Evolutionary conservation across 2,888 invertebrate species (phyloP), one percentile per base, ranked within the genome.

Genomic region (Eristalinus sepulchralis): DNA sequence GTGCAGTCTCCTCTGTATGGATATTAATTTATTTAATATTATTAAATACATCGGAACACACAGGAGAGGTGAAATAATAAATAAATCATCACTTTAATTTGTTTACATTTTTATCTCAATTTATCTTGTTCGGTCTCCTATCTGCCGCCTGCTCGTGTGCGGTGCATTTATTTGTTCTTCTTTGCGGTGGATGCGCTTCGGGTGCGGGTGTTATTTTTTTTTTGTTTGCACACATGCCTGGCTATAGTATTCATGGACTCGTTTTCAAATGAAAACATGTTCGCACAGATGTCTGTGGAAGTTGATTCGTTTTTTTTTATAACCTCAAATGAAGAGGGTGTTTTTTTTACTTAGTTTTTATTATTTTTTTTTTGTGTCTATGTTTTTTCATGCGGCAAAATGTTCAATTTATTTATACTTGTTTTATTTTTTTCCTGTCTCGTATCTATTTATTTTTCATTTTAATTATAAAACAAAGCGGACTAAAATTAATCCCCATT

Each of bases 41-140:
- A 66, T 75, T 76, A 84, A 84, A 84, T 79, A 57, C 71, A 80
- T 60, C 79, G 64, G 64, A 67, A 81, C 59, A 72, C 62, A 77
- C 57, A 81, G 73, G 73, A 72, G 81, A 73, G 85, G 68, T 64
- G 72, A 85, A 70, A 81, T 77, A 81, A 85, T 82, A 81, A 85
- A 85, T 85, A 85, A 85, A 85, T 82, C 77, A 82, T 73, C 72
- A 77, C 53, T 81, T 77, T 81, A 77, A 82, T 82, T 77, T 85
- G 81, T 73, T 62, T 64, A 72, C 72, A 81, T 66, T 55, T 67
- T 62, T 62, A 33, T 55, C 59, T 53, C 39, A 24, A 57, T 70
- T 73, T 27, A 10, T 63, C 47, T 47, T 47, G 47, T 20, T 66
- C 27, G 47, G 33, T 66, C 60, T n/a, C n/a, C n/a, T 53, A 31